Evolutionary conservation across 2,888 invertebrate genomes (phyloP), one percentile per base, ranked within the genome.

Genomic region (Scrobipalpa costella): DNA sequence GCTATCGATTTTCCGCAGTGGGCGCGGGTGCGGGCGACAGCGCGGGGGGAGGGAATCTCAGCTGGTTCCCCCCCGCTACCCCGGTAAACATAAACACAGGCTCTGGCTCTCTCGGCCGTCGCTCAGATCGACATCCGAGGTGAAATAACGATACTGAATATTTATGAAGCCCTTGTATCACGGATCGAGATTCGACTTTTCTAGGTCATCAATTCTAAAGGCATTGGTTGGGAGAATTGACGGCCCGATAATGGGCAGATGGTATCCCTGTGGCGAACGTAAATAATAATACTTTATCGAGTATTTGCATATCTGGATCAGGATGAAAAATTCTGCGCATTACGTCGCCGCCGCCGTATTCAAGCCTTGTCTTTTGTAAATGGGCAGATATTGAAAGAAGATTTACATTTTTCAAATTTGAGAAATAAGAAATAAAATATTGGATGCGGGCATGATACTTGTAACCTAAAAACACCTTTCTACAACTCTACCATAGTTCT

Each of bases 71-170:
- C 77, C 78, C 73, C 69, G 73, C 79, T 73, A 34, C 67, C 76
- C 84, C 86, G 84, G 88, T 87, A 90, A 89, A 89, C 88, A 89
- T 88, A 90, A 90, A 90, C 90, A 89, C 87, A 80, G 81, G 79
- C 81, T 82, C 77, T 76, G 64, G 65, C 66, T 64, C 64, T 64
- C 66, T 65, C 66, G 68, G 11, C 57, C 59, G 63, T 55, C 68
- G 69, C 67, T 83, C 84, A 83, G 81, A 88, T 86, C 89, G 85
- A 84, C 86, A 83, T 83, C 83, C 83, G 86, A 89, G 88, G 89
- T 89, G 86, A 87, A 89, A 88, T 88, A 89, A 87, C 84, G 83
- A 85, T 83, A 78, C 83, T 86, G 90, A 90, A 90, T 90, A 90
- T 90, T 89, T 90, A 90, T 90, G 86, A 87, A 83, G 79, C 79